These are phyloP conservation scores for Gasterosteus aculeatus DNA, from an alignment of 2,113 vertebrate species.

Conservation along the genomic window DNA sequence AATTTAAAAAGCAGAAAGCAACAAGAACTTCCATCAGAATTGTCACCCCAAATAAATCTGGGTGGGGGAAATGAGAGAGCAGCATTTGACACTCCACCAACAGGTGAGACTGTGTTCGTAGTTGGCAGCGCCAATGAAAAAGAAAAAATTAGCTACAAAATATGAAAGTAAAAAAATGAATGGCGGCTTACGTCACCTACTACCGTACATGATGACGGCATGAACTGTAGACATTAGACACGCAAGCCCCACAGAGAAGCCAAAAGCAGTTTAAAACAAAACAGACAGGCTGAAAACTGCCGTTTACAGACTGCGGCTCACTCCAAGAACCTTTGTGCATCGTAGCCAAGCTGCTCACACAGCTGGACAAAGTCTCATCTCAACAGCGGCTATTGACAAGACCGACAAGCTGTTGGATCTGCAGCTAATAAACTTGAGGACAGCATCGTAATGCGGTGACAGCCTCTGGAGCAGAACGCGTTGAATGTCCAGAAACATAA, in stretches of 20 bases:
- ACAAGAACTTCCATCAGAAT: neutral
- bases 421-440: slow-evolving; percentile 13
- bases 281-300: neutral
- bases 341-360: slow-evolving; percentile 36
- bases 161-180: neutral
- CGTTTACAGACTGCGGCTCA: neutral
- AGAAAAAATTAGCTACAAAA: neutral
- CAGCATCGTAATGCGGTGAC: slow-evolving; percentile 1
- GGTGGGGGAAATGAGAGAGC: neutral
- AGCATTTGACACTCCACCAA: neutral
- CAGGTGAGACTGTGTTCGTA: neutral
- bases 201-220: neutral
- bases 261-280: neutral
- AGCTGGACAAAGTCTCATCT: slow-evolving; percentile 41
- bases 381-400: slow-evolving; percentile 28
- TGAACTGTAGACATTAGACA: slow-evolving; percentile 15
- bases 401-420: slow-evolving; percentile 34
- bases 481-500: slow-evolving; percentile 14
- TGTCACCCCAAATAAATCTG: neutral
- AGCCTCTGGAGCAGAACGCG: neutral
- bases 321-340: slow-evolving; percentile 18
- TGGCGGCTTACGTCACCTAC: neutral
- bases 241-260: slow-evolving; percentile 5
- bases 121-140: neutral
- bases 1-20: neutral